Evolutionary conservation across 2,113 vertebrate genomes (phyloP), one percentile per base, ranked within the genome.

Genomic region (Spheniscus mendiculus): DNA sequence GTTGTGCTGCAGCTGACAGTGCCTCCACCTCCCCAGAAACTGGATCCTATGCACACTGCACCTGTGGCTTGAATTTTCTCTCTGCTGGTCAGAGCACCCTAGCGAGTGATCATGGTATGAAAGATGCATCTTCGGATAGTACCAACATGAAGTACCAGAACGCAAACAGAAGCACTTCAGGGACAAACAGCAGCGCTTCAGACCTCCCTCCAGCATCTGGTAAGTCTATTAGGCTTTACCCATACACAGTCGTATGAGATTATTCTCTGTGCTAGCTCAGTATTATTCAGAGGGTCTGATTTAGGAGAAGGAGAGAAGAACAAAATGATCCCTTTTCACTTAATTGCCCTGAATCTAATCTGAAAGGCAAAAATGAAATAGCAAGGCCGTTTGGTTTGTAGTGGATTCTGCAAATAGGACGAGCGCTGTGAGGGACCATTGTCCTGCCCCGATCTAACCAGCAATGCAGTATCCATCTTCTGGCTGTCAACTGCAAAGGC

Each of bases 181-280:
- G 97, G 65, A 67, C 96, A 52, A 97, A 63, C 52, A 77, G 78
- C 52, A 91, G 89, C 90, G 55, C 97, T 77, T 44, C 97, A 40
- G 98, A 98, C 62, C 93, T 96, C 62, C 97, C 98, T 38, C 93
- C 97, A 56, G 97, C 93, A 38, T 98, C 98, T n/a, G 98, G 98
- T 99, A 94, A 99, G 97, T 97, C 84, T 34, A 6, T n/a, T 50
- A 61, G 15, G 11, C 44, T 72, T 65, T 47, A 55, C 40, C 9
- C 2, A 0, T 69, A 36, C 22, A 2, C 16, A 16, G 32, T 25
- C 19, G 1, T 18, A 18, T 11, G 38, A 47, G 32, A n/a, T 79
- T 85, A 14, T 76, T 63, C 29, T 84, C 38, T 38, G 36, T 62
- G 45, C 34, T 70, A 42, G 25, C 38, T 76, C 52, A 29, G 15